A percentile compares a stretch with the other conserved stretches of the same genome.
These are phyloP conservation scores for Scolopax rusticola DNA, from an alignment of 2,797 vertebrate species.

Conservation along the genomic window DNA sequence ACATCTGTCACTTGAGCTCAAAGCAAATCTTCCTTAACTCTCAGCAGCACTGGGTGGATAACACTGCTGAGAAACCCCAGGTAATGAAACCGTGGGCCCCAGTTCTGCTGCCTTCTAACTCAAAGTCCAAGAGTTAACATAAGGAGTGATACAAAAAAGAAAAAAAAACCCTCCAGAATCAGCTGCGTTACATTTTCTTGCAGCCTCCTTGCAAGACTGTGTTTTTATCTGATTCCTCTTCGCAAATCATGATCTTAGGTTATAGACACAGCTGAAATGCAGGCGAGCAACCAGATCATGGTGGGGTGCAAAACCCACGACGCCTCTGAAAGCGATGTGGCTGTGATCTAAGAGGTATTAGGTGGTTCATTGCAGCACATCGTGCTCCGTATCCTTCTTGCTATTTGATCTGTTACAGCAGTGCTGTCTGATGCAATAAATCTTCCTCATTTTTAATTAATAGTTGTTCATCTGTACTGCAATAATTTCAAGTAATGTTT, in stretches of 20 bases:
- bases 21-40: conserved; percentile 9
- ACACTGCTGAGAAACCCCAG: background rate
- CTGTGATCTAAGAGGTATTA: conserved; percentile 32
- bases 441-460: conserved; percentile 69
- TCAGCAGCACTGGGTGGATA: background rate
- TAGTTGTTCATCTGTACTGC: conserved; percentile 53
- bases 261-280: background rate
- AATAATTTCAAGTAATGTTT: conserved; percentile 68
- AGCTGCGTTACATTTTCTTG: background rate
- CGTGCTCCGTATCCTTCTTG: background rate
- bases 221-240: background rate
- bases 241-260: background rate
- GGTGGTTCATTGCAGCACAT: background rate
- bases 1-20: conserved; percentile 23
- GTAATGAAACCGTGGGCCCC: background rate
- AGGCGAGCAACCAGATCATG: background rate
- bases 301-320: background rate
- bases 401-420: conserved; percentile 54
- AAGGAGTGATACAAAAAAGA: background rate
- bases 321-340: background rate
- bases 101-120: background rate
- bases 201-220: background rate
- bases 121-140: background rate
- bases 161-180: background rate
- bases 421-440: conserved; percentile 44